Base-by-base conservation (phyloP, 53 echinoderm and acorn worm genomes). In the Pentamera pediparva region DNA sequence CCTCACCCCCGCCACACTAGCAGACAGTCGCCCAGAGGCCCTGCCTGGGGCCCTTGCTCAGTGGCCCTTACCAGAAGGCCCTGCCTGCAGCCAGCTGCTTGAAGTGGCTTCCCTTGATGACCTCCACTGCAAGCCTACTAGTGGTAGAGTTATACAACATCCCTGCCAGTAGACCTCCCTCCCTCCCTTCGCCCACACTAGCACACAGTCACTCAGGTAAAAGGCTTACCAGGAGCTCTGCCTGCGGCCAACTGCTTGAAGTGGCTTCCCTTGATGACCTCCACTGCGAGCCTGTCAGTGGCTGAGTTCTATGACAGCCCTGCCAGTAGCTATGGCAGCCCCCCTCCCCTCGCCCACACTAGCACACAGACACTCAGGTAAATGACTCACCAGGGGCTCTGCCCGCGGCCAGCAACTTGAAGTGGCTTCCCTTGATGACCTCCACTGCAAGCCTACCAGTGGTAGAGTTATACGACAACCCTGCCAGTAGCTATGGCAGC, bases 21-120 rank as follows among this genome's bases (percentile, higher is more conserved):
- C 35, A 32, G 35, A 28, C 29, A 62, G 35, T 20, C 7, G 10
- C 35, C 9, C 35, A 62, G 63, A 32, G 32, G 35, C 35, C 6
- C 63, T 6, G 29, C 12, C 22, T 15, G 10, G 10, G 12, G 22
- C n/a, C 10, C n/a, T 72, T n/a, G 26, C 56, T 8, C n/a, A n/a
- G n/a, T n/a, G n/a, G n/a, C 92, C n/a, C n/a, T n/a, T n/a, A n/a
- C n/a, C n/a, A n/a, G n/a, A n/a, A n/a, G n/a, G 96, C 82, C 37
- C 96, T 82, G 56, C 90, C 87, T 10, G 82, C 87, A 18, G 96
- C 90, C n/a, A 85, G 75, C 43, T 95, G 91, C 76, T 87, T 95
- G 81, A 91, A 91, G 63, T 91, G 90, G 47, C 90, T 95, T 28
- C 96, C 96, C 77, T 95, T 95, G 86, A 95, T 90, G 18, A 95